These are phyloP conservation scores for Phoeniculus purpureus DNA, from an alignment of 2,797 vertebrate species.

Conservation along the genomic window DNA sequence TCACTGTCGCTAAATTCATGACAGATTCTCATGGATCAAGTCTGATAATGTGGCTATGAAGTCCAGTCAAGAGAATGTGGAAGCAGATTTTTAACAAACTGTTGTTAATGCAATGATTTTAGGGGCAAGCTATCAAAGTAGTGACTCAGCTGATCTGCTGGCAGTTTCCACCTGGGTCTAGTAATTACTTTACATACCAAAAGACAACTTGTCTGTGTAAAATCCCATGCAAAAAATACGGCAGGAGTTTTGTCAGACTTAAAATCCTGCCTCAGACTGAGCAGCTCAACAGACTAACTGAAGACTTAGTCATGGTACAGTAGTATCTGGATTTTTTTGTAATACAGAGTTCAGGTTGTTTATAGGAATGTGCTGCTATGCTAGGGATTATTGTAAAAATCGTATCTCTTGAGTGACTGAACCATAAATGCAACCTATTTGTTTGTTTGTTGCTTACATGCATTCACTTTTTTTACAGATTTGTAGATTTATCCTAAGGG, in stretches of 20 bases:
- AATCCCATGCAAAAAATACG: neutral
- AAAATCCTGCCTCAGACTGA: neutral
- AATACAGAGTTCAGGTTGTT: neutral
- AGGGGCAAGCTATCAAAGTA: neutral
- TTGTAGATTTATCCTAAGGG: neutral
- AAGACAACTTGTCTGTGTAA: neutral
- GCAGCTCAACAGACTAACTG: neutral
- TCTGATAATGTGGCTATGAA: neutral
- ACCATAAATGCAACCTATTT: neutral
- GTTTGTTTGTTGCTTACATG: neutral
- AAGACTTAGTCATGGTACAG: neutral
- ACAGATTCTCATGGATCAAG: neutral
- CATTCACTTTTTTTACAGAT: neutral
- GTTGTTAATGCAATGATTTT: neutral
- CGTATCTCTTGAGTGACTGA: neutral
- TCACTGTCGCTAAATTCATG: neutral
- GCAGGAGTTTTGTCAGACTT: neutral
- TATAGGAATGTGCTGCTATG: neutral
- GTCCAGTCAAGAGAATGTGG: neutral
- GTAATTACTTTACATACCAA: neutral
- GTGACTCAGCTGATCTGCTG: neutral
- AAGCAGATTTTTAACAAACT: neutral
- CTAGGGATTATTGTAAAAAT: neutral
- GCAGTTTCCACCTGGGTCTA: neutral
- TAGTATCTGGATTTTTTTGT: neutral